phyloP scores from a whole-genome alignment of 2,797 vertebrate species.

The Sciaenops ocellatus region DNA sequence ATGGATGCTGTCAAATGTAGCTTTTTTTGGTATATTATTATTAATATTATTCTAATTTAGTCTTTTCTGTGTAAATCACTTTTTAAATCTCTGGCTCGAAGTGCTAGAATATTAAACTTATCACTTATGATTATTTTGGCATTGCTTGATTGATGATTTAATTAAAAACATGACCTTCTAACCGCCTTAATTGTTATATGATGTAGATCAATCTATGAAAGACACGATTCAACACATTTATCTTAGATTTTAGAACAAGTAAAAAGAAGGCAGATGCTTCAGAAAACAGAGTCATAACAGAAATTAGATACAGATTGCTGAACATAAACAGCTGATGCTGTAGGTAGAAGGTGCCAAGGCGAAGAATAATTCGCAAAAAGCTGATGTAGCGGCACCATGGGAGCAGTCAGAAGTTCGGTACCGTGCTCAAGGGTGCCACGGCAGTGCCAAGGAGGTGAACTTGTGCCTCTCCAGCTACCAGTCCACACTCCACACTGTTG shows the following conservation, averaged over 20 bases:
- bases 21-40: background rate
- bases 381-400: no score
- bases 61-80: background rate
- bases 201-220: background rate
- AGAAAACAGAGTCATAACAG: background rate
- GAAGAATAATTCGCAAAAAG: slow-evolving; percentile 12
- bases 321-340: background rate
- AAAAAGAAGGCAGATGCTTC: background rate
- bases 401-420: no score
- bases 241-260: background rate
- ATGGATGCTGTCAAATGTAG: background rate
- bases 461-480: no score
- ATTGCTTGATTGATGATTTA: background rate
- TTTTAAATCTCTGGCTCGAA: background rate
- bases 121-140: background rate
- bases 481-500: no score
- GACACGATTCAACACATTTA: background rate
- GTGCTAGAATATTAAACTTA: background rate
- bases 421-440: no score
- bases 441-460: no score
- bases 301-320: background rate
- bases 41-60: no score
- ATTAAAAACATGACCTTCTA: background rate
- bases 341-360: background rate
- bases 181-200: background rate